Evolutionary conservation across 2,888 invertebrate genomes (phyloP), one percentile per base, ranked within the genome.

Genomic region (Malachius bipustulatus): DNA sequence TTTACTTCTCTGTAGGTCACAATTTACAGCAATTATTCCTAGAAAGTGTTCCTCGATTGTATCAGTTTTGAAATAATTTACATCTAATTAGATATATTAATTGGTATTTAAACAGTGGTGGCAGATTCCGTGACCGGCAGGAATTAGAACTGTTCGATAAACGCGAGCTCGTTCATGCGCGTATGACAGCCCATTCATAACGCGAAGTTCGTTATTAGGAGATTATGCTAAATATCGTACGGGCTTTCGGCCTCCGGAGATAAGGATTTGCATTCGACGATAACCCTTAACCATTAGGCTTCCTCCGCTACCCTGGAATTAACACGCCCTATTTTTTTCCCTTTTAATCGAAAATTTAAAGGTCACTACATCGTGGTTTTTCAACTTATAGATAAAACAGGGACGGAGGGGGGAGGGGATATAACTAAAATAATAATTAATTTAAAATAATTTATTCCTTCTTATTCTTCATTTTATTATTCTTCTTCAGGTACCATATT

Each of bases 131-230:
- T 54, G 54, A 54, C 52, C 45, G 39, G 26, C 35, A 37, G 39
- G 47, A 50, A 50, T 53, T 53, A 51, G 45, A 47, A 44, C n/a
- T n/a, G 42, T 44, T 45, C 46, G 48, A 51, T 50, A 54, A 45
- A 42, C 38, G 36, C 35, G 40, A 44, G 44, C 45, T 45, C 47
- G 47, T 49, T 50, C 51, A 52, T 52, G 51, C 49, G 44, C 45
- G 41, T 48, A 50, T 55, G 57, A 54, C 56, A 54, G 55, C 51
- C 51, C 54, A 57, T 57, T 56, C 55, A 57, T 57, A 57, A 57
- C 51, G 43, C 47, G 48, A 43, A 54, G 52, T 57, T 54, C 53
- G 51, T 57, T 56, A 56, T 56, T 53, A 48, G 54, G 52, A 54
- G 54, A 55, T 55, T 56, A 56, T 56, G 55, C 49, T 54, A 55